Evolutionary conservation across 2,888 invertebrate genomes (phyloP).

Genomic region (Mesoligia furuncula): DNA sequence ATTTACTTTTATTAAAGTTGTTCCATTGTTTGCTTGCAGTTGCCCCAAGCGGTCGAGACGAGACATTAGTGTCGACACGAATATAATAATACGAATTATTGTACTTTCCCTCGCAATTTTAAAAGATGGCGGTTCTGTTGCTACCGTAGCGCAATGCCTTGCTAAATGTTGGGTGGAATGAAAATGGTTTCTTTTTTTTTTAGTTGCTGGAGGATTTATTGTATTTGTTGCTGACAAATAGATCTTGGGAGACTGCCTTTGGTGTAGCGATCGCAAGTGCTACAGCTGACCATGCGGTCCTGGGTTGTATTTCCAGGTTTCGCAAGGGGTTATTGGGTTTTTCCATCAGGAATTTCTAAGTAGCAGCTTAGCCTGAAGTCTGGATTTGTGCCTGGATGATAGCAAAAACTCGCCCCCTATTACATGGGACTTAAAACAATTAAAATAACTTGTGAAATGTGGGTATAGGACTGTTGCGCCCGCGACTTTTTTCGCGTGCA

Average conservation of each 20-base stretch:
- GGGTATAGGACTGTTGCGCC: too few relatives aligned
- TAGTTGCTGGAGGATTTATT: conserved; percentile 5
- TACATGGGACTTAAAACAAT: background rate
- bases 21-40: conserved; percentile 75
- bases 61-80: conserved; percentile 73
- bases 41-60: conserved; percentile 68
- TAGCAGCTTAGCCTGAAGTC: background rate
- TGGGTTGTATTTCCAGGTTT: too few relatives aligned
- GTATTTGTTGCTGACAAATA: conserved; percentile 6
- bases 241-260: background rate
- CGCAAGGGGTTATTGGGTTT: background rate
- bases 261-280: too few relatives aligned
- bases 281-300: background rate
- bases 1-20: conserved; percentile 85
- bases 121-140: conserved; percentile 50
- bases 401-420: background rate
- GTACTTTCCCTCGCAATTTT: conserved; percentile 63
- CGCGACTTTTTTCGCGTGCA: too few relatives aligned
- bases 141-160: conserved; percentile 30
- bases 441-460: background rate
- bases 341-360: background rate
- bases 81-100: conserved; percentile 71
- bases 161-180: conserved; percentile 25
- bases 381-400: background rate
- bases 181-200: conserved; percentile 25